These are phyloP conservation scores for Adela reaumurella DNA, from an alignment of 2,888 invertebrate genomes.

Conservation along the genomic window DNA sequence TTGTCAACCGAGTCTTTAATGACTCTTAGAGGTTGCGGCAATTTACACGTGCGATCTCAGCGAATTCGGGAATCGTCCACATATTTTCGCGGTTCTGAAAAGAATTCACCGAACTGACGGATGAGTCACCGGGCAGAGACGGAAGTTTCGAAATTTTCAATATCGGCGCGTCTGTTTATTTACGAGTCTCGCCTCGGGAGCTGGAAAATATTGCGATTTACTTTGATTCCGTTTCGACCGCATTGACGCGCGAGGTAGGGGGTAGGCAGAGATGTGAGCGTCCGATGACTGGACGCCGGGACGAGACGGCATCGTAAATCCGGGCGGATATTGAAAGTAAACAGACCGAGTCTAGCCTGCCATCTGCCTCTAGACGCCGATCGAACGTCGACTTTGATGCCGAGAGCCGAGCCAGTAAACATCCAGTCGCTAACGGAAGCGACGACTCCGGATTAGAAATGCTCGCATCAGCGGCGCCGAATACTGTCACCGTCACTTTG, in stretches of 20 bases:
- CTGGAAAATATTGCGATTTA: slow-evolving; percentile 49
- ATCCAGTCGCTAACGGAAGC: background rate
- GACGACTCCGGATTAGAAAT: background rate
- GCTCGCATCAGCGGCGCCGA: background rate
- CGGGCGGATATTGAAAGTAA: background rate
- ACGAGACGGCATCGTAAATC: background rate
- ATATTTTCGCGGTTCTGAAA: background rate
- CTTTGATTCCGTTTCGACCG: slow-evolving; percentile 38
- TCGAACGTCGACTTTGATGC: background rate
- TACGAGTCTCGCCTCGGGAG: slow-evolving; percentile 30
- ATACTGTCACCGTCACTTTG: too few species aligned
- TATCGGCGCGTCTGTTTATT: slow-evolving; percentile 40
- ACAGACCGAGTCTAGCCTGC: background rate
- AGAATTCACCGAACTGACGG: background rate
- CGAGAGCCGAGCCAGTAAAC: background rate
- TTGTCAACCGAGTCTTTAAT: too few species aligned
- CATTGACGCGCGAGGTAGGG: slow-evolving; percentile 25
- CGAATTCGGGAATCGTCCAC: background rate
- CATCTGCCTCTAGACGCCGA: background rate
- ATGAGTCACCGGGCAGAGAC: background rate
- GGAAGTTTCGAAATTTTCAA: background rate
- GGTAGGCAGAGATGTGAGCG: background rate
- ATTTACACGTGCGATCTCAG: background rate
- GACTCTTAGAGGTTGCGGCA: background rate
- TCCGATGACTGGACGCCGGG: background rate